Conservation (phyloP, 2,888 invertebrate genomes). For the Pandemis heparana region DNA sequence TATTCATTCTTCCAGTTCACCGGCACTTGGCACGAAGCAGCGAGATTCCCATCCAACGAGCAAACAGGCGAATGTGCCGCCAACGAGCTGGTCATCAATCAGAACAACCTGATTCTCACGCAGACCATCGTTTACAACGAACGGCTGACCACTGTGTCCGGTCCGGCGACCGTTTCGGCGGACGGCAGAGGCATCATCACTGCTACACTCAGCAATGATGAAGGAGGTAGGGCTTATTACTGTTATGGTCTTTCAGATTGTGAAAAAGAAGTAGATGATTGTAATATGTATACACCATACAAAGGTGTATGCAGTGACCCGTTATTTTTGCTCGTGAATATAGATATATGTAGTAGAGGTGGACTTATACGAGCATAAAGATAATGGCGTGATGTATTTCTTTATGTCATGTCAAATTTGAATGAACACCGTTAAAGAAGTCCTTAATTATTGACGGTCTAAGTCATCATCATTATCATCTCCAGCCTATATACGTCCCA, state of each 20-base stretch:
- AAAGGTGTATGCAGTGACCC: too few species aligned
- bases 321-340: too few species aligned
- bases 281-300: too few species aligned
- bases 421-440: too few species aligned
- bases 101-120: conserved; percentile 52
- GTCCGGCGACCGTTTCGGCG: conserved; percentile 50
- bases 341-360: too few species aligned
- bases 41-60: conserved; percentile 70
- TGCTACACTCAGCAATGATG: conserved; percentile 49
- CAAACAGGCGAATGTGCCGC: conserved; percentile 68
- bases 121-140: conserved; percentile 64
- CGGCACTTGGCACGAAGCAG: conserved; percentile 71
- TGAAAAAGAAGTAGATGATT: not conserved
- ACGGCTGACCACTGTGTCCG: conserved; percentile 48
- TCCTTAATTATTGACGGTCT: too few species aligned
- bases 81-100: conserved; percentile 47
- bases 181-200: conserved; percentile 63
- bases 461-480: too few species aligned
- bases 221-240: conserved; percentile 50
- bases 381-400: too few species aligned
- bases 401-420: too few species aligned
- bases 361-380: too few species aligned
- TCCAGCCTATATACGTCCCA: too few species aligned
- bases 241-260: not conserved
- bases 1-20: conserved; percentile 59